phyloP scores from a whole-genome alignment of 1,140 invertebrate species.

The Plectus sambesii region DNA sequence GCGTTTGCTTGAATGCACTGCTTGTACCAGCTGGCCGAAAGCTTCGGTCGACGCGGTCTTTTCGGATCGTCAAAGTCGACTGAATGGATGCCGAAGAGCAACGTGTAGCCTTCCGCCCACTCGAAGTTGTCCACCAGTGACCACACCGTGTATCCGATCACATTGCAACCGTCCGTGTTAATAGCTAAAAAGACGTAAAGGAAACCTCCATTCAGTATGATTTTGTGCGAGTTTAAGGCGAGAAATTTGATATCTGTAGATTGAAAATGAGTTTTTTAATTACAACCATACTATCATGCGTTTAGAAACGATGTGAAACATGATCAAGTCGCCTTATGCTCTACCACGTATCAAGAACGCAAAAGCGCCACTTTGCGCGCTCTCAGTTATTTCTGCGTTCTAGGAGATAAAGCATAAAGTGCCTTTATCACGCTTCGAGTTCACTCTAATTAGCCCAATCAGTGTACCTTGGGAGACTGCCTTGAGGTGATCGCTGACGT shows the following conservation, averaged over 20 bases:
- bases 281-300: no score
- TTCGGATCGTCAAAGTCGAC: constrained; percentile 18
- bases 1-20: constrained; percentile 14
- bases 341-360: background rate
- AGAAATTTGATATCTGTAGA: no score
- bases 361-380: no score
- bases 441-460: no score
- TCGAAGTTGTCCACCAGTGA: constrained; percentile 68
- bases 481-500: constrained; percentile 20
- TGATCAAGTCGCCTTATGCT: no score
- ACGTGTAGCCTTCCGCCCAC: constrained; percentile 53
- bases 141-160: constrained; percentile 61
- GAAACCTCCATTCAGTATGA: no score
- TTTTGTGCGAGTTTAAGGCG: no score
- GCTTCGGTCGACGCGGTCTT: constrained; percentile 14
- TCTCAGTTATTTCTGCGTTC: no score
- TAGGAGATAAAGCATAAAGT: no score
- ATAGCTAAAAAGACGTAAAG: constrained; percentile 51
- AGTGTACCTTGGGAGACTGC: constrained; percentile 15
- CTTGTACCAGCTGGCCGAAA: constrained; percentile 16
- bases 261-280: no score
- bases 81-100: constrained; percentile 21
- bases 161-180: constrained; percentile 55
- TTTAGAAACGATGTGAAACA: no score
- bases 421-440: no score